Conservation (phyloP, 2,797 vertebrate genomes). For the Gorsachius magnificus region DNA sequence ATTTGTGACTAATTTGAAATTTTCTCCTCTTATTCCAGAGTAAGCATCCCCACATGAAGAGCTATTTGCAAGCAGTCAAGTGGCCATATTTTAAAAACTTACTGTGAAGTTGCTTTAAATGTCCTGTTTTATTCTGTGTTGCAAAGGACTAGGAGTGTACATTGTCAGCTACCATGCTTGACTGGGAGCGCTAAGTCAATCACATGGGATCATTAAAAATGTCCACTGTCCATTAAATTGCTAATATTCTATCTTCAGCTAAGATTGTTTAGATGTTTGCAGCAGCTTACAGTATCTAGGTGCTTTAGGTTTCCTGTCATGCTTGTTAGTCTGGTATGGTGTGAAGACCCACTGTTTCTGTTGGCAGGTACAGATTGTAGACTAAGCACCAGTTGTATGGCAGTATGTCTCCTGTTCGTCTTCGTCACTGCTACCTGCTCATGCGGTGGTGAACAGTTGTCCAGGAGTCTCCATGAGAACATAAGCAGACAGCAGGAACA, state of each 20-base stretch:
- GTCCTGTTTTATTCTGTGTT: not conserved
- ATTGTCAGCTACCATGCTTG: rapidly evolving
- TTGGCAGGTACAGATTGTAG: not conserved
- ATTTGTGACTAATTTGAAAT: constrained; percentile 11
- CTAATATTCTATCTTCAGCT: not conserved
- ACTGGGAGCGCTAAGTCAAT: not conserved
- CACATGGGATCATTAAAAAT: not conserved
- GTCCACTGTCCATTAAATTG: not conserved
- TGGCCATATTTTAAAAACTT: not conserved
- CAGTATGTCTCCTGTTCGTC: not conserved
- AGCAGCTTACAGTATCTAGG: not conserved
- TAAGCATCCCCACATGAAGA: not conserved
- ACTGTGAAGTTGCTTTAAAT: not conserved
- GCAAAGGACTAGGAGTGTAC: not conserved
- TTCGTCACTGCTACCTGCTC: not conserved
- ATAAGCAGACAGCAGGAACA: not conserved
- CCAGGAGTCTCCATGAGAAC: rapidly evolving
- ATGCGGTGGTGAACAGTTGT: not conserved
- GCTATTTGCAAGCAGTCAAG: not conserved
- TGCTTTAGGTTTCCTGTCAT: not conserved
- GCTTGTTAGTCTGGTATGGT: not conserved
- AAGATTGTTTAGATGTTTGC: not conserved
- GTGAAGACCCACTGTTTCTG: not conserved
- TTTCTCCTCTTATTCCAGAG: not conserved
- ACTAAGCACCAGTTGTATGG: not conserved